Percentiles rank a stretch among this genome's conserved stretches.
Evolutionary conservation across 2,888 invertebrate species (phyloP).

Genomic region (Platerodrilus igneus): DNA sequence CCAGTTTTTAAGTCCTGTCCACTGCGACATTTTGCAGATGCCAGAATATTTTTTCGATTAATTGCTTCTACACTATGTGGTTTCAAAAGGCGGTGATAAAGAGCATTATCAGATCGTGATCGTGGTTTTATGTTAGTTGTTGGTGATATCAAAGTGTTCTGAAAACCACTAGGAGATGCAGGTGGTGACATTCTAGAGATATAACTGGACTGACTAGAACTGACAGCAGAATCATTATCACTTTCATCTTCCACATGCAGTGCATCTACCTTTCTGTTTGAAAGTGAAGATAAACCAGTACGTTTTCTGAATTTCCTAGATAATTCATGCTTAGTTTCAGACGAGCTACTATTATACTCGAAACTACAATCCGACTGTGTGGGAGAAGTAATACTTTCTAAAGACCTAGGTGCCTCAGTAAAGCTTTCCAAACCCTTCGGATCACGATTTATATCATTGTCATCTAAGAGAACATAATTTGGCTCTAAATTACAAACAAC

Average conservation of each 20-base stretch:
- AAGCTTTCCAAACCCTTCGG: too few relatives aligned
- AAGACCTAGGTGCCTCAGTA: conserved; percentile 51
- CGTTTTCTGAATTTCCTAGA: not conserved
- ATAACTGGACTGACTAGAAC: conserved; percentile 75
- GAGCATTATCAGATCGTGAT: conserved; percentile 33
- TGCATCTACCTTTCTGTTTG: conserved; percentile 14
- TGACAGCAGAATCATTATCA: conserved; percentile 85
- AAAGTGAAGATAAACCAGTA: conserved; percentile 1
- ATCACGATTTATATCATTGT: too few relatives aligned
- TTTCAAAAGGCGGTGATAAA: conserved; percentile 65
- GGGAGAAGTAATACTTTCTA: conserved; percentile 57
- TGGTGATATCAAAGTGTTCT: conserved; percentile 18
- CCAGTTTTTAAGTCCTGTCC: conserved; percentile 70
- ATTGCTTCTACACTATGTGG: conserved; percentile 77
- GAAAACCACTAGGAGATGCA: conserved; percentile 54
- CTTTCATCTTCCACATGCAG: conserved; percentile 57
- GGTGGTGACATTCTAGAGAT: conserved; percentile 73
- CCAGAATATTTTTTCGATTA: conserved; percentile 80
- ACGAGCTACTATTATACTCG: conserved; percentile 41
- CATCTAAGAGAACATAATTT: too few relatives aligned
- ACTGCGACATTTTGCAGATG: conserved; percentile 80
- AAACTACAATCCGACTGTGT: conserved; percentile 57
- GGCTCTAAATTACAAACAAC: too few relatives aligned
- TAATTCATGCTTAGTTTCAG: conserved; percentile 10
- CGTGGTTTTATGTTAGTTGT: conserved; percentile 8